Conservation (phyloP, 1,140 invertebrate species). For the Caenorhabditis latens region DNA sequence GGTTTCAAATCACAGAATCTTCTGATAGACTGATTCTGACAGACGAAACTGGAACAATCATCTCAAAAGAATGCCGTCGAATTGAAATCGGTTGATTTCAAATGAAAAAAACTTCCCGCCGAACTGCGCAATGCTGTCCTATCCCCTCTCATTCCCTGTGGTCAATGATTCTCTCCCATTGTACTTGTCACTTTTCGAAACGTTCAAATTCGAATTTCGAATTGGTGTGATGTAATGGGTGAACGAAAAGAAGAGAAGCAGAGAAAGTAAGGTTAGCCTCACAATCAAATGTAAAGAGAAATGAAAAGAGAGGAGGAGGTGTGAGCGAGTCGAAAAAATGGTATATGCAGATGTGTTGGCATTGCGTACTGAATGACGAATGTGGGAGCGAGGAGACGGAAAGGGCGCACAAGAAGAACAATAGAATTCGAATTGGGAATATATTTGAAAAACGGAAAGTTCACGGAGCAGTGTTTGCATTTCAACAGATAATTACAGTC, state of each 20-base stretch:
- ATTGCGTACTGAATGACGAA: conserved; percentile 34
- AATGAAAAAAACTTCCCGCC: background rate
- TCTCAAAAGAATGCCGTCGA: background rate
- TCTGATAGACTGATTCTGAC: no score
- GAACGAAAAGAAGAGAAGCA: background rate
- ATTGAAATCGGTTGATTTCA: background rate
- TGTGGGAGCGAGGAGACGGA: conserved; percentile 17
- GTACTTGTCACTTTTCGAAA: conserved; percentile 48
- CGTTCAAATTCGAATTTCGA: conserved; percentile 46
- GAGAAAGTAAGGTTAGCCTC: conserved; percentile 17
- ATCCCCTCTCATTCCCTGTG: background rate
- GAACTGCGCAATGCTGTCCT: background rate
- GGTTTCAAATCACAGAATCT: no score
- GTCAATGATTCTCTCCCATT: background rate
- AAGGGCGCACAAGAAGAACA: background rate
- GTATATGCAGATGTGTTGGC: conserved; percentile 47
- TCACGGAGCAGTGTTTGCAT: no score
- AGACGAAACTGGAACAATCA: no score
- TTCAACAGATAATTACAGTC: no score
- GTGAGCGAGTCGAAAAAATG: background rate
- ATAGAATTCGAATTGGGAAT: background rate
- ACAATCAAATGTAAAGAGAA: background rate
- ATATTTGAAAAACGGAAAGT: background rate
- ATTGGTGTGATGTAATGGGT: background rate
- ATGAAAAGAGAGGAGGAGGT: background rate